Base-by-base conservation (phyloP, 1,140 invertebrate genomes). In the Hirudo medicinalis region DNA sequence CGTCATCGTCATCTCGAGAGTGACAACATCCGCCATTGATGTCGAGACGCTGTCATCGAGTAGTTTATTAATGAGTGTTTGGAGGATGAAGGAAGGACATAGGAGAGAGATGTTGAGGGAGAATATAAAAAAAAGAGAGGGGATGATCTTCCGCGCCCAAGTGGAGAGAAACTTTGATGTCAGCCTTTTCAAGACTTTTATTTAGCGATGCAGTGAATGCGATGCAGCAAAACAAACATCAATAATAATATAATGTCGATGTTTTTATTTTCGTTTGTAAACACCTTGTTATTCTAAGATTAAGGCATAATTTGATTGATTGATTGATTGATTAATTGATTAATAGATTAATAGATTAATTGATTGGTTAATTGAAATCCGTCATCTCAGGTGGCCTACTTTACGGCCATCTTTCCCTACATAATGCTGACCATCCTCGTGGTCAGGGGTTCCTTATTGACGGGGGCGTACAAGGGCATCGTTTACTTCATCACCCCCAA, bases 371-470 rank as follows among this genome's bases (percentile, higher is more conserved):
- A 36, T 49, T 49, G 15, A 49, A 11, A 49, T 49, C 13, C 15
- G 43, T 49, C 13, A 25, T 69, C 57, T 29, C 72, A 73, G 72
- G 73, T 74, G 25, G 73, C 70, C 8, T 74, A 74, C 60, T 74
- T 75, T 27, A 75, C 73, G 25, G 74, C 72, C 32, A 72, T 68
- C 17, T 75, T 75, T 43, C 74, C 74, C 4, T 75, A 75, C 60
- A 55, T 74, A 5, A 70, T 75, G 69, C 67, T 75, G 17, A 72
- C 72, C 4, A 70, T 73, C 19, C 43, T 75, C 54, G 60, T 75
- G 4, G 67, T 75, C 13, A 53, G 73, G 2, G 74, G 72, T 11
- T 70, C 67, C 6, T 60, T 70, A n/a, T 36, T 75, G 57, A 40
- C 43, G 20, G 74, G 74, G 17, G 70, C 74, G 15, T 54, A 43